phyloP scores from a whole-genome alignment of 2,888 invertebrate species.

The Choristoneura rosaceana region DNA sequence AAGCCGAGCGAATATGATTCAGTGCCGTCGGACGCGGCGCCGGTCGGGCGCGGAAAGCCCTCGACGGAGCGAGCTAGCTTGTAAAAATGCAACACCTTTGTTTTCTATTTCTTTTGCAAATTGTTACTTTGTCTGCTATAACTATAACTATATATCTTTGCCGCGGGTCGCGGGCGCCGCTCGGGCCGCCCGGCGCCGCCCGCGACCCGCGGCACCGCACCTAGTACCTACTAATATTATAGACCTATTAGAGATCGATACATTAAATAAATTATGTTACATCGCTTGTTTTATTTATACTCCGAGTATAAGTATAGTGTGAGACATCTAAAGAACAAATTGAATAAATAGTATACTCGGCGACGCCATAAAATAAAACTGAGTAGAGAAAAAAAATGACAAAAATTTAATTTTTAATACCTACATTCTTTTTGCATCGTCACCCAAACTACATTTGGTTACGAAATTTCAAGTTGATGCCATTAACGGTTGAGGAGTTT shows the following conservation, averaged over 20 bases:
- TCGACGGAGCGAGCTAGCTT: neutral
- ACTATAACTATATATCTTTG: neutral
- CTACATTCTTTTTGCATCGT: too few relatives aligned
- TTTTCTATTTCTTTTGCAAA: neutral
- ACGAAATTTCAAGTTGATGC: too few relatives aligned
- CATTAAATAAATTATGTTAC: constrained; percentile 14
- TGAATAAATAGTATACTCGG: too few relatives aligned
- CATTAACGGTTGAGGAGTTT: too few relatives aligned
- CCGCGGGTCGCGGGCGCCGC: neutral
- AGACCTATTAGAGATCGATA: constrained; percentile 6
- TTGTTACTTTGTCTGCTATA: neutral
- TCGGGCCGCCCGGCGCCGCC: neutral
- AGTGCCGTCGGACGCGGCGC: neutral
- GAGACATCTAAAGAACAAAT: too few relatives aligned
- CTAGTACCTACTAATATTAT: neutral
- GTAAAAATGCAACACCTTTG: neutral
- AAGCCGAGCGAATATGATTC: neutral
- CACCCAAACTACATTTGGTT: too few relatives aligned
- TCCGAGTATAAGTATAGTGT: too few relatives aligned
- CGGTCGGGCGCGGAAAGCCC: neutral
- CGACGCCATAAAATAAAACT: too few relatives aligned
- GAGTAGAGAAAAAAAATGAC: too few relatives aligned
- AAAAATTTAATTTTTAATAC: too few relatives aligned
- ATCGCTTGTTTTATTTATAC: constrained; percentile 6
- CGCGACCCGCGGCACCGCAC: neutral